Conservation (phyloP, 1,140 invertebrate species). For the Eriosoma lanigerum region DNA sequence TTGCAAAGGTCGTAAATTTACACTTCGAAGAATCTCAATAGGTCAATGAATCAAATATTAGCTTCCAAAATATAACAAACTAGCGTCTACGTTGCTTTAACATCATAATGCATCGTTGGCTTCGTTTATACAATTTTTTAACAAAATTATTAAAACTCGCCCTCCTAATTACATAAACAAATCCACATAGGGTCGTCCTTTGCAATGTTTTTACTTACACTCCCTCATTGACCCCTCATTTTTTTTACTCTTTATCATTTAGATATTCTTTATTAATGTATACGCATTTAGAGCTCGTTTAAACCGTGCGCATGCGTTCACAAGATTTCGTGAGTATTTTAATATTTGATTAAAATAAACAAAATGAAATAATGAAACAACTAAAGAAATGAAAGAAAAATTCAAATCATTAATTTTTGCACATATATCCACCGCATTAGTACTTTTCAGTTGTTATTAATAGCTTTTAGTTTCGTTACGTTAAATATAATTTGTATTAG, state of each 20-base stretch:
- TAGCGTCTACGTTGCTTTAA: neutral
- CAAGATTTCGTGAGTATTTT: neutral
- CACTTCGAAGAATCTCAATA: neutral
- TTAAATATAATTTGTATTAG: too few species aligned
- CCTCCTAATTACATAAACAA: neutral
- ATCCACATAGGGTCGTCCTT: conserved; percentile 2
- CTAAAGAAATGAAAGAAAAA: neutral
- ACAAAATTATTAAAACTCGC: conserved; percentile 31
- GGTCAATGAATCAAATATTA: neutral
- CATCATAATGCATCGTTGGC: neutral
- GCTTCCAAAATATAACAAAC: neutral
- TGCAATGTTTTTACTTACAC: neutral
- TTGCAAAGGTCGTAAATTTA: conserved; percentile 1
- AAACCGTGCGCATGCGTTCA: neutral
- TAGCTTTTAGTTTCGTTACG: neutral
- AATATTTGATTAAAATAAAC: neutral
- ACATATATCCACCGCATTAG: neutral
- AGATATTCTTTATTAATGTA: neutral
- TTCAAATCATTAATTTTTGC: neutral
- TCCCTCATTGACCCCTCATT: neutral
- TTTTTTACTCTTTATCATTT: neutral
- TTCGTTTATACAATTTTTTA: neutral
- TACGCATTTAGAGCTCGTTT: neutral
- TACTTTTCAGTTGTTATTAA: neutral
- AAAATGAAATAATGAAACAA: too few species aligned